Conservation (phyloP, 2,113 vertebrate genomes). For the Gasterosteus aculeatus region DNA sequence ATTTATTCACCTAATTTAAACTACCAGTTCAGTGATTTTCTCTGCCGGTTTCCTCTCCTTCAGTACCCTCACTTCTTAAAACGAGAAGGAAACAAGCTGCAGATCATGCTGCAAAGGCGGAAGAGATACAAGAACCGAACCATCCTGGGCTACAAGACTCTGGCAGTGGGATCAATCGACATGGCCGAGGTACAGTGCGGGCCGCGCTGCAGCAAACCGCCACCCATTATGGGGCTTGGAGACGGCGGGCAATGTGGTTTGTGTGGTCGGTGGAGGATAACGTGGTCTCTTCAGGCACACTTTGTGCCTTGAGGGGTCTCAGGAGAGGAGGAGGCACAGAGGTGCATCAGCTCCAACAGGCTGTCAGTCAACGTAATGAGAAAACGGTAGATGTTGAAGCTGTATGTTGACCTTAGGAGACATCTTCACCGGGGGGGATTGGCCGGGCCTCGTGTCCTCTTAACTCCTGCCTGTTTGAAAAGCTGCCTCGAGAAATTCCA, state of each 20-base stretch:
- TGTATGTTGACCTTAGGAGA: not conserved
- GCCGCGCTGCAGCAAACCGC: too few relatives aligned
- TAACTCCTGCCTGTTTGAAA: not conserved
- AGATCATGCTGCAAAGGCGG: constrained; percentile 93
- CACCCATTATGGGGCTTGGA: not conserved
- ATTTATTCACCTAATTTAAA: not conserved
- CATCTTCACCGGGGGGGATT: not conserved
- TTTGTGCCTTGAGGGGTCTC: not conserved
- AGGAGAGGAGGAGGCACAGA: not conserved
- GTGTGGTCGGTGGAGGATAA: not conserved
- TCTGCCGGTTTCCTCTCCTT: not conserved
- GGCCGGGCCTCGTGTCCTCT: not conserved
- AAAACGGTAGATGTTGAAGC: not conserved
- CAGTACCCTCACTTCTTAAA: constrained; percentile 98
- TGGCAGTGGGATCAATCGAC: constrained; percentile 90
- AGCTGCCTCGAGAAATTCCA: not conserved
- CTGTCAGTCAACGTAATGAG: constrained; percentile 26
- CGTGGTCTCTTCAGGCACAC: not conserved
- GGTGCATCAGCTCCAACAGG: constrained; percentile 1
- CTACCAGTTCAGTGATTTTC: not conserved
- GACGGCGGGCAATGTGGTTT: not conserved
- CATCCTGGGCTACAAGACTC: constrained; percentile 94
- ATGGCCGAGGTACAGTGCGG: constrained; percentile 90
- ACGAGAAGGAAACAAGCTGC: constrained; percentile 94
- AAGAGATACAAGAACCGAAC: constrained; percentile 96